A percentile compares a stretch with the other conserved stretches of the same genome.
Conservation (phyloP, 2,888 invertebrate genomes). For the Bibio marci region DNA sequence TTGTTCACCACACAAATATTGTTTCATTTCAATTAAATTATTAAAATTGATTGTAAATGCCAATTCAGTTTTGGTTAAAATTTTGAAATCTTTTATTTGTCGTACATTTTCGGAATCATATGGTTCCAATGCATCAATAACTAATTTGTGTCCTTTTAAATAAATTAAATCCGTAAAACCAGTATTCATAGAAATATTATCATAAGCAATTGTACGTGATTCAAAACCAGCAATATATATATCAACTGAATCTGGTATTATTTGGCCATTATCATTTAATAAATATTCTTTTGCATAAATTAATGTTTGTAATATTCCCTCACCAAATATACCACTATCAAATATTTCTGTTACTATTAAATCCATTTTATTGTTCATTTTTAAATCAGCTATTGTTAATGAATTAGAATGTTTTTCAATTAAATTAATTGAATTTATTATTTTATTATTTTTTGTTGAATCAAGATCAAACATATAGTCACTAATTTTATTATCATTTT, state of each 20-base stretch:
- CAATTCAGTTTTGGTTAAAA: constrained; percentile 37
- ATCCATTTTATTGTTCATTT: constrained; percentile 29
- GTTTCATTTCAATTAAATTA: constrained; percentile 32
- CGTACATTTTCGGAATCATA: constrained; percentile 56
- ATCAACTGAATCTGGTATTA: constrained; percentile 43
- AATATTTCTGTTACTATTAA: constrained; percentile 61
- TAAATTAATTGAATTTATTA: constrained; percentile 33
- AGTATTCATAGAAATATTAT: constrained; percentile 21
- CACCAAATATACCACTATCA: constrained; percentile 66
- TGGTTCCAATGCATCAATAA: constrained; percentile 31
- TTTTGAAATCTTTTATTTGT: constrained; percentile 34
- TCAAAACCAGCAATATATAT: constrained; percentile 46
- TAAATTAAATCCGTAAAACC: constrained; percentile 12
- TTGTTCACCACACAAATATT: constrained; percentile 21
- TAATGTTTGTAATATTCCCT: constrained; percentile 46
- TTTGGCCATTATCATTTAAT: constrained; percentile 30
- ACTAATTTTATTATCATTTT: constrained; percentile 14
- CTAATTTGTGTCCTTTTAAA: constrained; percentile 21
- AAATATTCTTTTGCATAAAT: constrained; percentile 51
- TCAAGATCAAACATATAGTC: background rate
- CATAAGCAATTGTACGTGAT: constrained; percentile 32
- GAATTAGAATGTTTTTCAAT: constrained; percentile 42
- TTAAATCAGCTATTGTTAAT: constrained; percentile 32
- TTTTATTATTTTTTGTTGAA: background rate
- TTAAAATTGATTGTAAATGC: constrained; percentile 47